Evolutionary conservation across 2,797 vertebrate species (phyloP).

Genomic region (Perodicticus potto): DNA sequence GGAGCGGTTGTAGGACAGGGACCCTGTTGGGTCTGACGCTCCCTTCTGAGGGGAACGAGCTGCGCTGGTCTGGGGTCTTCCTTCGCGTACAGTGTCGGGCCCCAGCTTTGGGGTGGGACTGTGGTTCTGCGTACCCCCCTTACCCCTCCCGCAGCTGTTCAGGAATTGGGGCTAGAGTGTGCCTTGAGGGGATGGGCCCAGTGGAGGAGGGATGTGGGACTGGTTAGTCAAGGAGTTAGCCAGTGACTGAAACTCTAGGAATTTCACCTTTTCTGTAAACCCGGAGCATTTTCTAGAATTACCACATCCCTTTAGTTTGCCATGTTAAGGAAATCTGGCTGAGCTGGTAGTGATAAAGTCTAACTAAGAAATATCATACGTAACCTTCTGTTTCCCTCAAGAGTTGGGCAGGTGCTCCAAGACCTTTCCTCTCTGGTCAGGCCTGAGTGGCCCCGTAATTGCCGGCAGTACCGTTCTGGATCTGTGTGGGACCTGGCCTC

Average conservation of each 20-base stretch:
- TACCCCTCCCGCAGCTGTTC: neutral
- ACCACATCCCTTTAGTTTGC: neutral
- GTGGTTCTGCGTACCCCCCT: neutral
- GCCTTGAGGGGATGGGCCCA: neutral
- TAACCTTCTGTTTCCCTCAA: neutral
- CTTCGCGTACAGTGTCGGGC: neutral
- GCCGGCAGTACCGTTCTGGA: fast-evolving
- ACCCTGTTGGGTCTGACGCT: neutral
- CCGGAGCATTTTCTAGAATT: conserved; percentile 43
- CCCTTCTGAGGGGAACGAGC: neutral
- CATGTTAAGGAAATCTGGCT: conserved; percentile 7
- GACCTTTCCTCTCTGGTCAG: neutral
- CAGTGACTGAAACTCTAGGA: neutral
- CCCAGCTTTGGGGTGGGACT: neutral
- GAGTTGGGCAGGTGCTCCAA: neutral
- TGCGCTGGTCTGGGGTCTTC: neutral
- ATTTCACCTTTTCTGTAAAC: conserved; percentile 36
- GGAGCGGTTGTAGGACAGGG: neutral
- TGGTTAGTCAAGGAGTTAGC: neutral
- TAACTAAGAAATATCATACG: neutral
- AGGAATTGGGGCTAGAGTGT: neutral
- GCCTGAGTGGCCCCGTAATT: neutral
- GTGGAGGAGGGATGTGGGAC: neutral
- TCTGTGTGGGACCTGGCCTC: neutral
- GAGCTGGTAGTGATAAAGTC: neutral